Percentiles rank a stretch among this genome's conserved stretches.
Conservation (phyloP, 2,113 vertebrate genomes). For the Gymnogyps californianus region DNA sequence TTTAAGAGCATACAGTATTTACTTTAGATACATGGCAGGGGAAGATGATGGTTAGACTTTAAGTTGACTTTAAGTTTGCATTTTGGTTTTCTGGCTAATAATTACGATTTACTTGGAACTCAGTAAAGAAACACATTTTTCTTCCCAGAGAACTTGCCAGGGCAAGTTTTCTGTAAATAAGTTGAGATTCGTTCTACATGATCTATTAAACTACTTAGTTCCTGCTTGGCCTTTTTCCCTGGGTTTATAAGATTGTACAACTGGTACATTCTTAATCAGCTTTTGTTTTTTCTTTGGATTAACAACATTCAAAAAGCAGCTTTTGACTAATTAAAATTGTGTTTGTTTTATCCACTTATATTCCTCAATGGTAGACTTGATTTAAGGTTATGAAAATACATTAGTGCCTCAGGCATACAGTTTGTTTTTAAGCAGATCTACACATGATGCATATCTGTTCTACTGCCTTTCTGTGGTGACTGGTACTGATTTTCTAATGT, state of each 20-base stretch:
- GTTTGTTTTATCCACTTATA: background rate
- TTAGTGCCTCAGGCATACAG: background rate
- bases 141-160: background rate
- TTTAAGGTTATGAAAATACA: background rate
- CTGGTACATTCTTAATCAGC: background rate
- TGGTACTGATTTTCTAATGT: background rate
- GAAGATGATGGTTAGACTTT: background rate
- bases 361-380: background rate
- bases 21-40: background rate
- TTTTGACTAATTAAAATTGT: background rate
- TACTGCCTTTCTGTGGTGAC: background rate
- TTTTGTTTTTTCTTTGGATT: background rate
- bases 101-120: background rate
- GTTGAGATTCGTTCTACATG: background rate
- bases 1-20: background rate
- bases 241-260: background rate
- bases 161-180: conserved; percentile 12
- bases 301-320: background rate
- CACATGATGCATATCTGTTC: background rate
- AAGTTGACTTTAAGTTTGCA: background rate
- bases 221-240: background rate
- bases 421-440: background rate
- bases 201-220: background rate
- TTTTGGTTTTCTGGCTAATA: background rate
- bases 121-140: background rate